Evolutionary conservation across 2,888 invertebrate genomes (phyloP).

Genomic region (Athripsodes cinereus): DNA sequence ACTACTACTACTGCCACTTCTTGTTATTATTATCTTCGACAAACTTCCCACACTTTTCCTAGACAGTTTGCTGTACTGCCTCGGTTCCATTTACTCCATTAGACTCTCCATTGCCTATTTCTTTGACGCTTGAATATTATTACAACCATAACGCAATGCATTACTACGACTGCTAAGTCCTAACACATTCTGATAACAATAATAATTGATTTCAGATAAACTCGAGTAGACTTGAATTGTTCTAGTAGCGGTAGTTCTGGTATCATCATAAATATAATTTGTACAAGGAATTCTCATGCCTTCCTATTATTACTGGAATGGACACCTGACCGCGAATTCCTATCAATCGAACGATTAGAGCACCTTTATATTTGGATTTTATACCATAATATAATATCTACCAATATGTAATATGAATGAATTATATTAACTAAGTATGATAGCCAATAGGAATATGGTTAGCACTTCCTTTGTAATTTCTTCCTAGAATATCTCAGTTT

Average conservation of each 20-base stretch:
- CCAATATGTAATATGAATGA: background rate
- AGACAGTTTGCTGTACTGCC: background rate
- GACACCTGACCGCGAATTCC: constrained; percentile 1
- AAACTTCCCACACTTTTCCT: background rate
- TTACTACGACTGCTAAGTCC: no score
- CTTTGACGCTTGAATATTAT: background rate
- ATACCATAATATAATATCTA: background rate
- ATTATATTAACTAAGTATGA: background rate
- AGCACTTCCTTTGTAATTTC: background rate
- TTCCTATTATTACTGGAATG: background rate
- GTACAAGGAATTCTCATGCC: no score
- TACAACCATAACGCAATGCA: no score
- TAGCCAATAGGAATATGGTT: background rate
- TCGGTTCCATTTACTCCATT: background rate
- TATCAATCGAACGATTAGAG: background rate
- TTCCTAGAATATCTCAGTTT: background rate
- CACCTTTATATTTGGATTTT: background rate
- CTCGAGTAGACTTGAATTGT: background rate
- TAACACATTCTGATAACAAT: no score
- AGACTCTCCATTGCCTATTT: background rate
- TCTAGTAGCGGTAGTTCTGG: background rate
- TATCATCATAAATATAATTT: background rate
- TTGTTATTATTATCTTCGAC: background rate
- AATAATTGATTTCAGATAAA: background rate
- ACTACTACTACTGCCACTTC: background rate